A percentile compares a stretch with the other conserved stretches of the same genome.
Conservation (phyloP, 2,797 vertebrate genomes). For the Pangasius mekongensis region DNA sequence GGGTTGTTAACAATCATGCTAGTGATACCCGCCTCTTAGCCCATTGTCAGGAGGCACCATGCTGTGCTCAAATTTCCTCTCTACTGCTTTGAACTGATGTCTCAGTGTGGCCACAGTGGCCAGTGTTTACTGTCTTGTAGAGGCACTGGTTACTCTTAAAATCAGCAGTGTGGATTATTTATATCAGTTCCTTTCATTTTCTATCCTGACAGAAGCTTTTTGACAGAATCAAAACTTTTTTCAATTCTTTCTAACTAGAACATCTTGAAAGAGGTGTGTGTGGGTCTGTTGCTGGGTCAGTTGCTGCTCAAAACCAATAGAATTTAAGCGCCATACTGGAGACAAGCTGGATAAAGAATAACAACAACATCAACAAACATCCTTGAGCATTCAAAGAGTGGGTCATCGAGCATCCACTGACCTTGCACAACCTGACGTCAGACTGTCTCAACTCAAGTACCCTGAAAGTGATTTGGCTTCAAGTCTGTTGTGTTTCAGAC, state of each 20-base stretch:
- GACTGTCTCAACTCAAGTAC: conserved; percentile 22
- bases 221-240: neutral
- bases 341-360: conserved; percentile 28
- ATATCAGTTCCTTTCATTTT: neutral
- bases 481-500: neutral
- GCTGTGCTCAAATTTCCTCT: conserved; percentile 40
- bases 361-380: conserved; percentile 30
- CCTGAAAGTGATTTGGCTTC: conserved; percentile 4
- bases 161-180: neutral
- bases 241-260: neutral
- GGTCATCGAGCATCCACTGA: conserved; percentile 30
- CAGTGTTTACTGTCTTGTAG: conserved; percentile 21
- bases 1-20: conserved; percentile 41
- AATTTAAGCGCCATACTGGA: conserved; percentile 38
- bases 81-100: conserved; percentile 28
- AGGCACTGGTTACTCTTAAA: neutral
- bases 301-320: conserved; percentile 16
- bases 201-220: neutral
- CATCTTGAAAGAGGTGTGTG: neutral
- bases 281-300: neutral
- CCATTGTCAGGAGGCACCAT: conserved; percentile 34
- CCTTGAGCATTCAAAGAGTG: conserved; percentile 28
- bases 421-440: conserved; percentile 15
- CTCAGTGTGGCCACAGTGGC: conserved; percentile 7
- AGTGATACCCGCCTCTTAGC: conserved; percentile 24